phyloP scores from a whole-genome alignment of 2,888 invertebrate genomes.

The Sclerodermus sp. region DNA sequence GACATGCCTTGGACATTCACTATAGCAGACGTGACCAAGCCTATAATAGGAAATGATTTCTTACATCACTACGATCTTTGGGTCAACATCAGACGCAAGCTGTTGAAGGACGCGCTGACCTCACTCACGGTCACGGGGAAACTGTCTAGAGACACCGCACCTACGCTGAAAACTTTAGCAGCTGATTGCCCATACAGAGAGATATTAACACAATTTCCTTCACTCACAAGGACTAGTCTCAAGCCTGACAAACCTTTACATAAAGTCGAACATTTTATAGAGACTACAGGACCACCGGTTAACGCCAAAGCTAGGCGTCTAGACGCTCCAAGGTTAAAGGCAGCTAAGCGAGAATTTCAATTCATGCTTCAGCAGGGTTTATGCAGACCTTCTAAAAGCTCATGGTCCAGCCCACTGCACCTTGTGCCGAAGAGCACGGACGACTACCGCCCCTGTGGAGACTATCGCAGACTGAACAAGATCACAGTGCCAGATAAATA shows the following conservation, averaged over 20 bases:
- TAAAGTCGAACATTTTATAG: too few relatives aligned
- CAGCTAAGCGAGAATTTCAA: too few relatives aligned
- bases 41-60: background rate
- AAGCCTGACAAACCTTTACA: too few relatives aligned
- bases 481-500: background rate
- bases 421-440: background rate
- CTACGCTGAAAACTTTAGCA: too few relatives aligned
- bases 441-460: background rate
- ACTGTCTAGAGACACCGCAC: too few relatives aligned
- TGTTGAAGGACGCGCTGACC: background rate
- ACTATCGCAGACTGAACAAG: background rate
- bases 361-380: too few relatives aligned
- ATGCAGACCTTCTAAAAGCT: too few relatives aligned
- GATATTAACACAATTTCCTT: background rate
- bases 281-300: too few relatives aligned
- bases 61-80: background rate
- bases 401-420: background rate
- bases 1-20: background rate
- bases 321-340: too few relatives aligned
- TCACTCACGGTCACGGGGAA: too few relatives aligned
- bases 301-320: too few relatives aligned
- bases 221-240: too few relatives aligned
- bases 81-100: background rate
- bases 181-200: background rate
- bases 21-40: background rate